Base-by-base conservation (phyloP, 2,888 invertebrate genomes). In the Arrhopalites spinosus region DNA sequence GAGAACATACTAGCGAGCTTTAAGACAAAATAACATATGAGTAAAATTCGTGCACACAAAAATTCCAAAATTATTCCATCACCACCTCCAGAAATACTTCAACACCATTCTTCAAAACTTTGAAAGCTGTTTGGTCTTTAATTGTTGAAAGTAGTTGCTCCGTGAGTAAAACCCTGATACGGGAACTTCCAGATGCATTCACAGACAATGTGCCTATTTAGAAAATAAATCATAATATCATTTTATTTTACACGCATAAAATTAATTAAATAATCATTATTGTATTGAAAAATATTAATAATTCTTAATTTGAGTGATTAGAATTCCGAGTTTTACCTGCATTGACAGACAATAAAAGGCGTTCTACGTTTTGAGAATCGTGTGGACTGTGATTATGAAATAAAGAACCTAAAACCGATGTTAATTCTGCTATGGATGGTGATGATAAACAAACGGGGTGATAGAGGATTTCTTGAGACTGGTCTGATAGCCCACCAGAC, bases 81-180 rank as follows among this genome's bases (percentile, higher is more conserved):
- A 50, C 73, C 59, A 82, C 77, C 75, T 82, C 80, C 13, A 82
- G 74, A 72, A 76, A 81, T 68, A 81, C 78, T 72, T 82, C 82
- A 1, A 67, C 73, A 3, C 81, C 81, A 73, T 77, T 77, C 75
- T 81, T 82, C 63, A 77, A 23, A 13, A 79, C 81, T 45, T 77
- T 75, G 59, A 68, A 82, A 82, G 81, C 81, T 45, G 82, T 81
- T 76, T 82, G 82, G 72, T 82, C 82, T 73, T 81, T 82, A 17
- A 81, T 73, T 8, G 82, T 82, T 25, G 81, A 81, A 25, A 82
- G 77, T 27, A 82, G 76, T 70, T 81, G 82, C 67, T 82, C 82
- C 8, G 80, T 82, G 20, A 82, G 78, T 17, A 79, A 74, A 50
- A 80, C 82, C 36, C 80, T 77, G 29, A 82, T 81, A n/a, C 81